Conservation (phyloP, 2,888 invertebrate species). For the Nasonia oneida region DNA sequence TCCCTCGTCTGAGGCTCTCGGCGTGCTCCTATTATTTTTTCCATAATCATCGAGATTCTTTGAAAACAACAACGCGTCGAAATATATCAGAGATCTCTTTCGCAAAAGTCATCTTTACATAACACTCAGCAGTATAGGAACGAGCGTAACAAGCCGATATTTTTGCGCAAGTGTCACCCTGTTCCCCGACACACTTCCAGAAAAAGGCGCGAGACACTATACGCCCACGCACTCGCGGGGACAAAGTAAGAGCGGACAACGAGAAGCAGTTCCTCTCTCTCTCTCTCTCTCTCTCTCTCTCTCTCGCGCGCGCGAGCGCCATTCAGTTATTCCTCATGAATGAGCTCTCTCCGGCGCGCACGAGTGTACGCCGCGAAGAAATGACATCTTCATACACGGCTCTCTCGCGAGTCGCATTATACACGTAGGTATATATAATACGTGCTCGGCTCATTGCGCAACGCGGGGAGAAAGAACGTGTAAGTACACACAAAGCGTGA, state of each 20-base stretch:
- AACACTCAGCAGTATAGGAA: background rate
- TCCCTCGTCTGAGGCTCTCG: background rate
- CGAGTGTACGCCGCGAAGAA: constrained; percentile 64
- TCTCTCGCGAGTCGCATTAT: constrained; percentile 37
- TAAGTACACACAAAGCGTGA: constrained; percentile 36
- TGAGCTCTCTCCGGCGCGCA: constrained; percentile 70
- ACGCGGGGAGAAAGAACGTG: constrained; percentile 50
- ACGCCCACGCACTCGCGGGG: constrained; percentile 37
- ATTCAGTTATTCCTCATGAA: constrained; percentile 76
- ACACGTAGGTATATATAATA: constrained; percentile 41
- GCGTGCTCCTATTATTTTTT: background rate
- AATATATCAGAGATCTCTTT: background rate
- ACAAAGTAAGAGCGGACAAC: constrained; percentile 62
- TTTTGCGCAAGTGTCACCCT: constrained; percentile 37
- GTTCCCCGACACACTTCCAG: constrained; percentile 5
- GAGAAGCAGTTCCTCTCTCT: constrained; percentile 60
- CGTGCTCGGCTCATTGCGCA: constrained; percentile 56
- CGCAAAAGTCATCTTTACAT: background rate
- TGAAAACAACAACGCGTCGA: background rate
- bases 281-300: background rate
- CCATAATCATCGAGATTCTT: background rate
- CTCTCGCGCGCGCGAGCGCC: constrained; percentile 63
- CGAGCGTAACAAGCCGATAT: background rate
- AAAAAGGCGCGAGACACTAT: background rate
- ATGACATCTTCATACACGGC: constrained; percentile 70